Conservation (phyloP, 2,888 invertebrate species). For the Pheosia gnoma region DNA sequence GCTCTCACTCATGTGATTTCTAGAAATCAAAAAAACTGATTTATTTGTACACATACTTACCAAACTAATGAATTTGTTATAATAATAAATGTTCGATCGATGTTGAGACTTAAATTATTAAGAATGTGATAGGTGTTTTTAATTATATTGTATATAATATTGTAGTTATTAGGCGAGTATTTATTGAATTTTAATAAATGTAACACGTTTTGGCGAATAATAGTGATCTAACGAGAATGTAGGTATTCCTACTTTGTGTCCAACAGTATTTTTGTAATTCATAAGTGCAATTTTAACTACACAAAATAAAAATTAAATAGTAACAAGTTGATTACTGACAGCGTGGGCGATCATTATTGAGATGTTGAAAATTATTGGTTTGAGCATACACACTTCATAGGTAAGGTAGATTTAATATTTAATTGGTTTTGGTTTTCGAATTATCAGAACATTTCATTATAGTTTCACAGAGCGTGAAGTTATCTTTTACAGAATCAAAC, state of each 20-base stretch:
- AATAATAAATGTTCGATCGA: slow-evolving; percentile 58
- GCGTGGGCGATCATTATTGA: too few relatives aligned
- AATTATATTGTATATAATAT: slow-evolving; percentile 49
- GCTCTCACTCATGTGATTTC: slow-evolving; percentile 15
- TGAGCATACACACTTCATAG: too few relatives aligned
- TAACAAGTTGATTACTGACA: slow-evolving; percentile 28
- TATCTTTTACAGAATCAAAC: too few relatives aligned
- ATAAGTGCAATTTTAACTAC: slow-evolving; percentile 34
- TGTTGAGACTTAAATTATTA: slow-evolving; percentile 64
- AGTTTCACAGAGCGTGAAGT: too few relatives aligned
- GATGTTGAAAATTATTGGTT: too few relatives aligned
- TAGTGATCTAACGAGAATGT: slow-evolving; percentile 37
- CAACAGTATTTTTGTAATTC: slow-evolving; percentile 63
- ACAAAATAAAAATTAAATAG: slow-evolving; percentile 23
- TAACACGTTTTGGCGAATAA: slow-evolving; percentile 37
- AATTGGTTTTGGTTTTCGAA: neutral
- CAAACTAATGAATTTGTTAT: slow-evolving; percentile 42
- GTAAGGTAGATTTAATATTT: too few relatives aligned
- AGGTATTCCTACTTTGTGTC: slow-evolving; percentile 60
- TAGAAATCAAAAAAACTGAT: slow-evolving; percentile 9
- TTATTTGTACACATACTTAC: slow-evolving; percentile 20
- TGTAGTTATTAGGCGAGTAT: slow-evolving; percentile 49
- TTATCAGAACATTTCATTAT: too few relatives aligned
- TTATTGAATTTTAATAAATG: slow-evolving; percentile 40
- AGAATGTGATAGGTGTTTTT: slow-evolving; percentile 70